These are phyloP conservation scores for Propsilocerus akamusi DNA, from an alignment of 1,140 invertebrate species.

Conservation along the genomic window DNA sequence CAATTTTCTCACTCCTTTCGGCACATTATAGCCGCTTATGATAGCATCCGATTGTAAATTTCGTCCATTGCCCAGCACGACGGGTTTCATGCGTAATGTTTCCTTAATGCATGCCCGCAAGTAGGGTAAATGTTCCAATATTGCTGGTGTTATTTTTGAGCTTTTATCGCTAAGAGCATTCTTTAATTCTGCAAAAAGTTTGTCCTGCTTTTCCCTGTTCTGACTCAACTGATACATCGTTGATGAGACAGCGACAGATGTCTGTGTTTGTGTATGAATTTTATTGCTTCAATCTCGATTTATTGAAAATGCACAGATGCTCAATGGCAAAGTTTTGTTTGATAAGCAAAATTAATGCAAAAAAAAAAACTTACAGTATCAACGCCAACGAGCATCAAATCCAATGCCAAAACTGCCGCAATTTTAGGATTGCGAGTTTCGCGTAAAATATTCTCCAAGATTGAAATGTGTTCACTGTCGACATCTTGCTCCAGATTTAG, in stretches of 20 bases:
- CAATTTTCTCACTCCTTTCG: constrained; percentile 55
- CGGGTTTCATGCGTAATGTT: constrained; percentile 70
- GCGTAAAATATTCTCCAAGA: constrained; percentile 39
- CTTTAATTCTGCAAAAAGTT: constrained; percentile 48
- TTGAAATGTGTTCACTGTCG: constrained; percentile 30
- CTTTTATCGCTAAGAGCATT: constrained; percentile 32
- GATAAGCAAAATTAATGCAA: background rate
- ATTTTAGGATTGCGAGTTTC: constrained; percentile 43
- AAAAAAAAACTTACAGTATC: constrained; percentile 44
- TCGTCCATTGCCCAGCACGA: constrained; percentile 71
- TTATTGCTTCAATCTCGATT: background rate
- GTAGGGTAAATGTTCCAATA: constrained; percentile 53
- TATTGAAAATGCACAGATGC: background rate
- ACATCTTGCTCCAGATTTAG: constrained; percentile 18
- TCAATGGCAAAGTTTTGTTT: background rate
- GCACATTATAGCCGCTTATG: constrained; percentile 65
- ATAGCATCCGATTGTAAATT: constrained; percentile 58
- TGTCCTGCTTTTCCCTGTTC: constrained; percentile 53
- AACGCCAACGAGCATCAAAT: constrained; percentile 71
- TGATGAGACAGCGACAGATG: constrained; percentile 57
- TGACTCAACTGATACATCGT: constrained; percentile 61
- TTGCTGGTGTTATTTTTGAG: constrained; percentile 35
- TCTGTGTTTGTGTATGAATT: constrained; percentile 30
- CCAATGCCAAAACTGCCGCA: constrained; percentile 56
- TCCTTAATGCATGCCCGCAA: constrained; percentile 80